phyloP scores from a whole-genome alignment of 1,140 invertebrate species.

The Scaptomyza pallida region DNA sequence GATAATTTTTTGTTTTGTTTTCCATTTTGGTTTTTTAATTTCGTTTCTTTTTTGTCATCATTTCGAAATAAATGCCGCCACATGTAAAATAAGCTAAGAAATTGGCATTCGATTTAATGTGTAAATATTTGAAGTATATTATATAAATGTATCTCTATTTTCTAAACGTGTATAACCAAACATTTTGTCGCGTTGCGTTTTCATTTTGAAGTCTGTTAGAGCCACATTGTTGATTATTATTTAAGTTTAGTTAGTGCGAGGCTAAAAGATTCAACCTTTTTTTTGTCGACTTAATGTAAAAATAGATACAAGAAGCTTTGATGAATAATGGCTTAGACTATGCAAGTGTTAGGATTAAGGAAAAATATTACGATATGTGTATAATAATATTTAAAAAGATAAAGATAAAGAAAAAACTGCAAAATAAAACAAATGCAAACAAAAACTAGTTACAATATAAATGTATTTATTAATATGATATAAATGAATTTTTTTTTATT shows the following conservation, averaged over 20 bases:
- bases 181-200: slow-evolving; percentile 53
- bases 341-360: slow-evolving; percentile 34
- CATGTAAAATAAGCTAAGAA: slow-evolving; percentile 18
- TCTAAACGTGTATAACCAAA: slow-evolving; percentile 33
- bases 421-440: slow-evolving; percentile 30
- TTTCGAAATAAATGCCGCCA: slow-evolving; percentile 27
- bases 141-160: slow-evolving; percentile 21
- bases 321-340: slow-evolving; percentile 4
- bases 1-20: slow-evolving; percentile 38
- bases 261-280: slow-evolving; percentile 54
- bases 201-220: slow-evolving; percentile 78
- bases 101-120: slow-evolving; percentile 20
- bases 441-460: slow-evolving; percentile 63
- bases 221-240: slow-evolving; percentile 84
- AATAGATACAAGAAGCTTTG: slow-evolving; percentile 9
- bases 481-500: slow-evolving; percentile 44
- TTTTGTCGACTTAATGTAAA: slow-evolving; percentile 32
- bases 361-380: slow-evolving; percentile 24
- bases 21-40: neutral
- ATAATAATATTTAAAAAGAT: slow-evolving; percentile 29
- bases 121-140: slow-evolving; percentile 37
- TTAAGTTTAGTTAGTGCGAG: slow-evolving; percentile 84
- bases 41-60: neutral
- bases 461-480: slow-evolving; percentile 56
- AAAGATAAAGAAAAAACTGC: slow-evolving; percentile 29